Conservation (phyloP, 2,113 vertebrate species). For the Lota lota region DNA sequence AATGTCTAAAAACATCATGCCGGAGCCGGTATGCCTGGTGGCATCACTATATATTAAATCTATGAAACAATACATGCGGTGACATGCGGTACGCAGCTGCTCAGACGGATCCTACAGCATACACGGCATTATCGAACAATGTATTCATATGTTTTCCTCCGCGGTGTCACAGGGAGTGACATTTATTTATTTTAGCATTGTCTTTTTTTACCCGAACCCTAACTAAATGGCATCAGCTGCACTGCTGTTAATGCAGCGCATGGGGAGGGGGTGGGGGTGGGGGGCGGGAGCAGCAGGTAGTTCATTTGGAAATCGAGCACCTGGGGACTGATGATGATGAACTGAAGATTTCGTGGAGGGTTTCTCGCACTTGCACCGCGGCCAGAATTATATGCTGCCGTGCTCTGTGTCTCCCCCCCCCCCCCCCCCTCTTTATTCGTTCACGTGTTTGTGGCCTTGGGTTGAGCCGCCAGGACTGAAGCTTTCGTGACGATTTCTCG, state of each 20-base stretch:
- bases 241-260: conserved; percentile 62
- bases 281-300: conserved; percentile 52
- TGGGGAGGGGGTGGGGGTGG: not conserved
- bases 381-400: conserved; percentile 14
- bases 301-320: conserved; percentile 59
- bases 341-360: conserved; percentile 23
- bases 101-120: too few species aligned
- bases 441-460: conserved; percentile 11
- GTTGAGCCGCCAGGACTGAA: conserved; percentile 3
- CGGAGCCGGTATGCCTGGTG: too few species aligned
- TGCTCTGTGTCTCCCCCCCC: not conserved
- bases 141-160: too few species aligned
- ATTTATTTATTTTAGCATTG: too few species aligned
- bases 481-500: conserved; percentile 19
- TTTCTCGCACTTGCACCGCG: conserved; percentile 7
- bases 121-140: too few species aligned
- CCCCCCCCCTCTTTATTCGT: not conserved
- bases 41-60: too few species aligned
- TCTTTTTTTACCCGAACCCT: conserved; percentile 59
- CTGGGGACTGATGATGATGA: conserved; percentile 48
- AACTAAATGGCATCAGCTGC: conserved; percentile 80
- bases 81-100: too few species aligned
- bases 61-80: too few species aligned
- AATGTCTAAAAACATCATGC: not conserved
- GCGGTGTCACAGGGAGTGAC: too few species aligned